Percentiles rank a stretch among this genome's conserved stretches.
phyloP scores from a whole-genome alignment of 2,113 vertebrate species.

The Aplodontia rufa region DNA sequence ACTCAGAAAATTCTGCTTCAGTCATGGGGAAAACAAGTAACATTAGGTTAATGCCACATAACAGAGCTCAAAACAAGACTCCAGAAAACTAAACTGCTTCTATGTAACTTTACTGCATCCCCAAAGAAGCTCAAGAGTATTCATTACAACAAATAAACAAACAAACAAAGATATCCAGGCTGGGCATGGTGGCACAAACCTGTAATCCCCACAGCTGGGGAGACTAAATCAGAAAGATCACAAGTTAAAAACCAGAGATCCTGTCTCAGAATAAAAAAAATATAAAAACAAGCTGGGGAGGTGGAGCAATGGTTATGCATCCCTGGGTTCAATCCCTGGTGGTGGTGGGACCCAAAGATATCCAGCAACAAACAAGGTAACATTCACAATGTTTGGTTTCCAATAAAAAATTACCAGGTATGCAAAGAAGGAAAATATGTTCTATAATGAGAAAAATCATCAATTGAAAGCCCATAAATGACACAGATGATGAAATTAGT shows the following conservation, averaged over 20 bases:
- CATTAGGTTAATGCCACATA: background rate
- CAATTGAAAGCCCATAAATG: background rate
- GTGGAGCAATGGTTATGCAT: too few relatives aligned
- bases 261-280: too few relatives aligned
- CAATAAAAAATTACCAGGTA: background rate
- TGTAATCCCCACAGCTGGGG: too few relatives aligned
- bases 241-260: too few relatives aligned
- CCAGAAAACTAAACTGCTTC: background rate
- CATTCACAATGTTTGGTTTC: background rate
- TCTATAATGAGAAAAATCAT: background rate
- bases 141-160: too few relatives aligned
- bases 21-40: background rate
- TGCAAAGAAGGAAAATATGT: background rate
- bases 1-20: background rate
- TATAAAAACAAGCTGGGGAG: too few relatives aligned
- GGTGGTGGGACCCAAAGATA: too few relatives aligned
- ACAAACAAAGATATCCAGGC: too few relatives aligned
- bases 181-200: too few relatives aligned
- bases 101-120: background rate
- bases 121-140: slow-evolving; percentile 33
- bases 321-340: too few relatives aligned
- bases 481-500: background rate
- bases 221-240: too few relatives aligned
- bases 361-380: background rate
- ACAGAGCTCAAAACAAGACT: background rate